Evolutionary conservation across 1,140 invertebrate genomes (phyloP).

Genomic region (Zophobas atratus): DNA sequence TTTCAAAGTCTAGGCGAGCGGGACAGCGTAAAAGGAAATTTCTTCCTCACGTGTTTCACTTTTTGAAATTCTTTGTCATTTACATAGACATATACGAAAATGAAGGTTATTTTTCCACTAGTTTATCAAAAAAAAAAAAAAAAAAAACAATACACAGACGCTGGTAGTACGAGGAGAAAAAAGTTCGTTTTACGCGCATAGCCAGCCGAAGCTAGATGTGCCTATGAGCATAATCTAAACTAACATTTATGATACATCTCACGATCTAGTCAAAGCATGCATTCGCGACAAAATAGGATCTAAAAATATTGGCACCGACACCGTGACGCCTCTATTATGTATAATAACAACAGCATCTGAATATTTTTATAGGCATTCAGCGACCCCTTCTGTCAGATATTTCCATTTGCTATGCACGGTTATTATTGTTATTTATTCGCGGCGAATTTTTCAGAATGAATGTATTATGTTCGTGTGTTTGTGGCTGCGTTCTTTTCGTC

Average conservation of each 20-base stretch:
- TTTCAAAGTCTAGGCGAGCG: too few species aligned
- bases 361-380: conserved; percentile 1
- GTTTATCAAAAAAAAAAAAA: too few species aligned
- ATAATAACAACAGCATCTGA: background rate
- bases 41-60: too few species aligned
- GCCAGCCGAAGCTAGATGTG: background rate
- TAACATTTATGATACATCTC: background rate
- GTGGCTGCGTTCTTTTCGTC: background rate
- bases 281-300: conserved; percentile 22
- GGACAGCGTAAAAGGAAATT: too few species aligned
- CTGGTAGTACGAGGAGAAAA: too few species aligned
- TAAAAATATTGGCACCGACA: conserved; percentile 16
- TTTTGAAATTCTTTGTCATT: too few species aligned
- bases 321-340: conserved; percentile 25
- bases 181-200: too few species aligned
- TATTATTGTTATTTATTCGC: background rate
- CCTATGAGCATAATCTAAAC: background rate
- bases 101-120: too few species aligned
- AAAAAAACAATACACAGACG: too few species aligned
- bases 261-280: conserved; percentile 10
- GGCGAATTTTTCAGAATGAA: background rate
- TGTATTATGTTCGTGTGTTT: conserved; percentile 1
- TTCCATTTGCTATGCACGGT: background rate
- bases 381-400: background rate
- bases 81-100: too few species aligned